Evolutionary conservation across 2,113 vertebrate species (phyloP), one percentile per base, ranked within the genome.

Genomic region (Pluvialis apricaria): DNA sequence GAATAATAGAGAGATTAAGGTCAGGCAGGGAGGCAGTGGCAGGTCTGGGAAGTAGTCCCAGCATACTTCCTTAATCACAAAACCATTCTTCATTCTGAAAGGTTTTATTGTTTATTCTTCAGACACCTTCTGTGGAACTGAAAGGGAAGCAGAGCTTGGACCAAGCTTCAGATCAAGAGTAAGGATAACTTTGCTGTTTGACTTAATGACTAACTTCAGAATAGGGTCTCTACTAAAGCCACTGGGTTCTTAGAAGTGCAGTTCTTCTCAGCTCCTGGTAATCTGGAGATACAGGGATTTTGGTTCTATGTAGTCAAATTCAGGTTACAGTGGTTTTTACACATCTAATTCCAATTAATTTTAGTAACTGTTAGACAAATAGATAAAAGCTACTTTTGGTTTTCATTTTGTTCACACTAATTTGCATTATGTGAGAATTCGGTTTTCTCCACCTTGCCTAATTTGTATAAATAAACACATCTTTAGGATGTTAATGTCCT

Each of bases 1-100:
- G 71, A 93, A 83, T 88, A 83, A 83, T 51, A 88, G 62, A 92
- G 75, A 77, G 26, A 93, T 88, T 86, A 70, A 92, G 64, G 68
- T 75, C 72, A 79, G 71, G 86, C 58, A 76, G 10, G 32, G 47
- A 84, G n/a, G 28, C 72, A 84, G 58, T 78, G 45, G 22, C 71
- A 83, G 49, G 45, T 70, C 45, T 93, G 45, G 55, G 60, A 95
- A 68, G 47, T 18, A 47, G 42, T 71, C n/a, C 21, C 47, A 69
- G 26, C 20, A 68, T 58, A 75, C 24, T 84, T 92, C 34, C 52
- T 90, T 93, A 79, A 82, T 88, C 84, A 82, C 28, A 82, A 78
- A 88, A 13, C 64, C 26, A 42, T 78, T 83, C 44, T 88, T 84
- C 16, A 55, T 81, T 90, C 64, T 84, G 82, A 93, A 96, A 96